Percentiles rank a stretch among this genome's conserved stretches.
Conservation (phyloP, 2,797 vertebrate genomes). For the Chromobotia macracanthus region DNA sequence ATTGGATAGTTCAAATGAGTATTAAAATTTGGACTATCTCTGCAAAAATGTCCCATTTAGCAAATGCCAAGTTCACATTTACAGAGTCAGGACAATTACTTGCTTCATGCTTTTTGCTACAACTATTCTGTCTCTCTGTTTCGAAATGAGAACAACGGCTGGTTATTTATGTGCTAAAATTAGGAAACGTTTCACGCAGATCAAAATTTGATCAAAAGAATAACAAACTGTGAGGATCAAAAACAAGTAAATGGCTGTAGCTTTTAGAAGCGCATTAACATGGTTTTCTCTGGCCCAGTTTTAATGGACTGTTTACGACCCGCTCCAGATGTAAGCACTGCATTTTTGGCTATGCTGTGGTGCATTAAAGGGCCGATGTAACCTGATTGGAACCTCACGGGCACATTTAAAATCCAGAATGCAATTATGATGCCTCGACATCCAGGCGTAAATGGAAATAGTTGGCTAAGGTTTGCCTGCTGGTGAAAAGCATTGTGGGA, state of each 20-base stretch:
- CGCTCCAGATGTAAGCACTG: conserved; percentile 41
- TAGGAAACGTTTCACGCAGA: neutral
- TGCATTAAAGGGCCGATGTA: conserved; percentile 48
- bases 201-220: conserved; percentile 26
- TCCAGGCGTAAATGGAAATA: conserved; percentile 48
- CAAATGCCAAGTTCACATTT: conserved; percentile 34
- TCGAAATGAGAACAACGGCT: neutral
- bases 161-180: neutral
- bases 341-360: conserved; percentile 22
- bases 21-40: neutral
- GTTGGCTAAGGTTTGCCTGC: conserved; percentile 56
- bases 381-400: conserved; percentile 60
- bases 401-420: conserved; percentile 52
- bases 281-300: conserved; percentile 23
- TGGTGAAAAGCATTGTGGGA: conserved; percentile 65
- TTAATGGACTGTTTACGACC: conserved; percentile 42
- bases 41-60: conserved; percentile 26
- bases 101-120: neutral
- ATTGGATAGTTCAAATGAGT: neutral
- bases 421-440: conserved; percentile 62
- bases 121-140: too few relatives aligned
- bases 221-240: conserved; percentile 18
- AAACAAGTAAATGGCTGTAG: conserved; percentile 26
- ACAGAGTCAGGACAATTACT: conserved; percentile 17
- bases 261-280: neutral